Percentiles rank a stretch among this genome's conserved stretches.
Conservation (phyloP, 2,113 vertebrate species). For the Cyanocitta stelleri region DNA sequence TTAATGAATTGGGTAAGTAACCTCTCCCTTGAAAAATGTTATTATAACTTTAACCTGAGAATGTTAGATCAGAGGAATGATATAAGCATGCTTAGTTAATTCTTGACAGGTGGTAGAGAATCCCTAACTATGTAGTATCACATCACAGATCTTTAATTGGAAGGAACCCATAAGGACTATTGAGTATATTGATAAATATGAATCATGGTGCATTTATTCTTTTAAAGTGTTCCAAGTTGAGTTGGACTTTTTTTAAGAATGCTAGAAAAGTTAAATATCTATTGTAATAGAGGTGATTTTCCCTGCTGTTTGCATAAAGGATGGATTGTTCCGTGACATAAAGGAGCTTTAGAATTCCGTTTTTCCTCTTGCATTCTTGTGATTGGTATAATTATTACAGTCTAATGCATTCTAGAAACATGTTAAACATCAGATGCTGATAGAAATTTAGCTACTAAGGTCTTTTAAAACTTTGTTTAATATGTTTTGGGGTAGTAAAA, state of each 20-base stretch:
- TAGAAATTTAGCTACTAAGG: not conserved
- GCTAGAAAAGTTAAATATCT: not conserved
- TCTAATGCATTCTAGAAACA: not conserved
- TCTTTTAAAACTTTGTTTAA: not conserved
- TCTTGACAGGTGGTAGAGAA: not conserved
- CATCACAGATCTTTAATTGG: not conserved
- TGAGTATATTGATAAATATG: not conserved
- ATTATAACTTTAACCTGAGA: not conserved
- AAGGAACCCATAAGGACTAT: not conserved
- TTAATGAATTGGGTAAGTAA: conserved; percentile 90
- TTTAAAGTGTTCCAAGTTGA: not conserved
- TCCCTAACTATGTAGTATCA: not conserved
- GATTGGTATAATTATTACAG: not conserved
- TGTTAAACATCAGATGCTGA: not conserved
- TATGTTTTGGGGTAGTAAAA: not conserved
- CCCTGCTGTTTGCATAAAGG: not conserved
- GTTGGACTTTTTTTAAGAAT: not conserved
- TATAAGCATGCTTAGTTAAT: not conserved
- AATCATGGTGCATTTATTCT: not conserved
- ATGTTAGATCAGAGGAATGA: not conserved
- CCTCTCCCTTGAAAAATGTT: not conserved
- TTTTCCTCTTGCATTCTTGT: not conserved
- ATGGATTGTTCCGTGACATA: not conserved
- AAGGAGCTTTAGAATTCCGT: not conserved
- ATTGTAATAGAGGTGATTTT: not conserved